Evolutionary conservation across 2,113 vertebrate genomes (phyloP).

Genomic region (Cryptomyrus ogoouensis): DNA sequence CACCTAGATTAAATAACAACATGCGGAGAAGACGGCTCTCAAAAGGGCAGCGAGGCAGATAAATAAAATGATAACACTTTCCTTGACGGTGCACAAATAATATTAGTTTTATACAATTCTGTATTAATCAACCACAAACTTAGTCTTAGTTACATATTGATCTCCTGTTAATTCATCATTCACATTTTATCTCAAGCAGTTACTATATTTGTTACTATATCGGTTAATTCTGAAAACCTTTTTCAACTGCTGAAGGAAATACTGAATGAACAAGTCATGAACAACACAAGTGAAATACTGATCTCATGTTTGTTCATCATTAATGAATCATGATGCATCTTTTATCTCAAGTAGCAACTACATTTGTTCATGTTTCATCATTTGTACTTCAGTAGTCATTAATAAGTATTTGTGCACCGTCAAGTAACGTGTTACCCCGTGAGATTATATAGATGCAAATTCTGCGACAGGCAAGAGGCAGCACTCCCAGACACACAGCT

Average conservation of each 20-base stretch:
- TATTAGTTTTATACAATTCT: neutral
- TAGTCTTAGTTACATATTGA: neutral
- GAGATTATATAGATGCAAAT: neutral
- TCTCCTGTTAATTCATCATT: neutral
- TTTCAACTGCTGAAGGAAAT: neutral
- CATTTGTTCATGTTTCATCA: neutral
- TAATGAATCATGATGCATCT: neutral
- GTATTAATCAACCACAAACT: neutral
- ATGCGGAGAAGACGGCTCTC: neutral
- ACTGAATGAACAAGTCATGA: neutral
- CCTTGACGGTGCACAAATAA: neutral
- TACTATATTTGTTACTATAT: neutral
- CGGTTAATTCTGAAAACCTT: neutral
- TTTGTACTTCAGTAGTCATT: neutral
- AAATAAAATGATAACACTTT: neutral
- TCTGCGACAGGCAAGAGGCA: neutral
- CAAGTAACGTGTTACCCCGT: neutral
- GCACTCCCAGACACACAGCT: neutral
- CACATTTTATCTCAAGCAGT: neutral
- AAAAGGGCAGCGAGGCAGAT: neutral
- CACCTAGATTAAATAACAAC: neutral
- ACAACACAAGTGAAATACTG: neutral
- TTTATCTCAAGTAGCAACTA: neutral
- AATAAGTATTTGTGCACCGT: neutral
- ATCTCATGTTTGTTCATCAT: neutral